A percentile compares a stretch with the other conserved stretches of the same genome.
phyloP scores from a whole-genome alignment of 2,797 vertebrate species.

The Muraenolepis orangiensis region DNA sequence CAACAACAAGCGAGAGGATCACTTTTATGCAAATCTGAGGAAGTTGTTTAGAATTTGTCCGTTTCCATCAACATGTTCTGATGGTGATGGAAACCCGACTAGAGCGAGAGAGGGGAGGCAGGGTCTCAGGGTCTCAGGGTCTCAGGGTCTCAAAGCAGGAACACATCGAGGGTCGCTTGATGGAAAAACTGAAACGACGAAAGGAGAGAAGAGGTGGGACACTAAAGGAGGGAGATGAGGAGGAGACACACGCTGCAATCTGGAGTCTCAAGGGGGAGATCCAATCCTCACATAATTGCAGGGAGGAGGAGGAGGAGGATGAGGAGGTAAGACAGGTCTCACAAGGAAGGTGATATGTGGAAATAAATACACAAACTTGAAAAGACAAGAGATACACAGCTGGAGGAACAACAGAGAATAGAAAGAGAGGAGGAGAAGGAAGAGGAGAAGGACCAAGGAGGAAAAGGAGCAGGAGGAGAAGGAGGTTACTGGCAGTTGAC shows the following conservation, averaged over 20 bases:
- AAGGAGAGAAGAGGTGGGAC: slow-evolving; percentile 46
- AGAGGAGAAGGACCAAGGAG: slow-evolving; percentile 45
- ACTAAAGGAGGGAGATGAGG: slow-evolving; percentile 36
- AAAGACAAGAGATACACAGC: background rate
- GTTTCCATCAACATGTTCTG: no score
- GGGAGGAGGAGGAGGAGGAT: background rate
- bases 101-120: slow-evolving; percentile 30
- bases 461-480: slow-evolving; percentile 46
- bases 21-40: no score
- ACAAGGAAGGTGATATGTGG: background rate
- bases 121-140: no score
- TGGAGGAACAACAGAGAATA: background rate
- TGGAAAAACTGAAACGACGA: no score
- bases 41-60: no score
- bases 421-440: slow-evolving; percentile 26
- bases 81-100: no score
- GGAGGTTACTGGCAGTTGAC: slow-evolving; percentile 53
- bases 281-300: background rate
- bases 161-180: no score
- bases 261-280: background rate
- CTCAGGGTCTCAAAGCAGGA: no score
- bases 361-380: background rate
- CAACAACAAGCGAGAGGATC: no score
- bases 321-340: background rate
- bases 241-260: background rate